Base-by-base conservation (phyloP, 2,888 invertebrate genomes). In the Gastracanthus pulcherrimus region DNA sequence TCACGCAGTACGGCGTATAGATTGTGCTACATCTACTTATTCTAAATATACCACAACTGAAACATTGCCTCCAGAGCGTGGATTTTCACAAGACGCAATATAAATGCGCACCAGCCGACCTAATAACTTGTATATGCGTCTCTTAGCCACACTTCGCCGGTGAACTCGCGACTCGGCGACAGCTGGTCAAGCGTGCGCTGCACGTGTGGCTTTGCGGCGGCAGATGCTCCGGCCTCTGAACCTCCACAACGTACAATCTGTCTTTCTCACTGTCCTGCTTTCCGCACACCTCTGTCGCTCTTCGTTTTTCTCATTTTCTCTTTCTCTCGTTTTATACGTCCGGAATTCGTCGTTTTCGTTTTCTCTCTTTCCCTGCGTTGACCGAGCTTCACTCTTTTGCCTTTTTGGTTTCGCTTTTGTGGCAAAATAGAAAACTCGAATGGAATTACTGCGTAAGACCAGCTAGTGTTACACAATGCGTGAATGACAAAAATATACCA, bases 171-270 rank as follows among this genome's bases (percentile, higher is more conserved):
- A 36, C 55, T 72, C n/a, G 13, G 34, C 55, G 26, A 58, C 71
- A 48, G 51, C 55, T 71, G 71, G 71, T 58, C 71, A 71, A 58
- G 71, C 58, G 71, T 48, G 45, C 51, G 26, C 83, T n/a, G 64
- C 69, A 76, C 72, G 64, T 70, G 76, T 72, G 78, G n/a, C 31
- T 48, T 55, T 71, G 71, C 58, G 38, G 58, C 26, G 38, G 36
- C 58, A 38, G 58, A 51, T 38, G 71, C 58, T 71, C 23, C 58
- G 23, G 19, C 45, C 16, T 13, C n/a, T n/a, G 13, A n/a, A 45
- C 13, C 45, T n/a, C 13, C 45, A 4, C 13, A 45, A n/a, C 34
- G 62, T 19, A 13, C 51, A 55, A 55, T 55, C 26, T 55, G 23
- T 55, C 51, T 55, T 23, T 23, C 51, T 51, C 23, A 23, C 23